phyloP scores from a whole-genome alignment of 2,113 vertebrate genomes.

The Percopsis transmontana region DNA sequence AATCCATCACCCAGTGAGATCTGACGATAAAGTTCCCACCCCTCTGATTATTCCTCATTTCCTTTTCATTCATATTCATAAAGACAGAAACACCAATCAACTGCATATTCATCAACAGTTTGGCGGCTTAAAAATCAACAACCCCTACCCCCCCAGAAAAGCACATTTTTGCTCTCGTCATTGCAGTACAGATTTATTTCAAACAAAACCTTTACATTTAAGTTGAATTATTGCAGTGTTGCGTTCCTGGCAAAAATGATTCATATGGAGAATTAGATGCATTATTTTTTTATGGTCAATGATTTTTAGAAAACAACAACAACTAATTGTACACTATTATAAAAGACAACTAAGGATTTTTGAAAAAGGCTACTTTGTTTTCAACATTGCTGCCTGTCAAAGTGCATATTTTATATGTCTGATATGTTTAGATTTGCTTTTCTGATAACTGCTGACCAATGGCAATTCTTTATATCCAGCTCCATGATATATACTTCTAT shows the following conservation, averaged over 20 bases:
- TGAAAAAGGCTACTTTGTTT: constrained; percentile 24
- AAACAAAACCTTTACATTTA: constrained; percentile 14
- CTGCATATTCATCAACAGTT: constrained; percentile 65
- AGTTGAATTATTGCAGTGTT: constrained; percentile 55
- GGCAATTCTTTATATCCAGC: constrained; percentile 54
- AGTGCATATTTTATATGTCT: constrained; percentile 76
- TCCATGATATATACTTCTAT: constrained; percentile 61
- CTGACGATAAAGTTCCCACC: background rate
- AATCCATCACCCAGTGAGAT: constrained; percentile 58
- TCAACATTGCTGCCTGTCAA: constrained; percentile 68
- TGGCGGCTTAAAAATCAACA: constrained; percentile 57
- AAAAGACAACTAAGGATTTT: constrained; percentile 36
- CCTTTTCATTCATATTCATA: constrained; percentile 22
- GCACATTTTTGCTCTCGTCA: constrained; percentile 15
- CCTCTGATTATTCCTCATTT: background rate
- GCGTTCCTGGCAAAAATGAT: constrained; percentile 19
- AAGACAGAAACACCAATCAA: constrained; percentile 49
- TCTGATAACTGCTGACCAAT: constrained; percentile 48
- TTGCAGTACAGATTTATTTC: constrained; percentile 9
- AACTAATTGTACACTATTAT: constrained; percentile 27
- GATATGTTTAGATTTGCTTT: constrained; percentile 34
- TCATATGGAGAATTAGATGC: constrained; percentile 24
- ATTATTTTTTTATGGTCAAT: constrained; percentile 44
- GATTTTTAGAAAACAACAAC: constrained; percentile 26
- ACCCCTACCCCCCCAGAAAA: constrained; percentile 12